phyloP scores from a whole-genome alignment of 1,140 invertebrate genomes.

The Drosophila tristis region DNA sequence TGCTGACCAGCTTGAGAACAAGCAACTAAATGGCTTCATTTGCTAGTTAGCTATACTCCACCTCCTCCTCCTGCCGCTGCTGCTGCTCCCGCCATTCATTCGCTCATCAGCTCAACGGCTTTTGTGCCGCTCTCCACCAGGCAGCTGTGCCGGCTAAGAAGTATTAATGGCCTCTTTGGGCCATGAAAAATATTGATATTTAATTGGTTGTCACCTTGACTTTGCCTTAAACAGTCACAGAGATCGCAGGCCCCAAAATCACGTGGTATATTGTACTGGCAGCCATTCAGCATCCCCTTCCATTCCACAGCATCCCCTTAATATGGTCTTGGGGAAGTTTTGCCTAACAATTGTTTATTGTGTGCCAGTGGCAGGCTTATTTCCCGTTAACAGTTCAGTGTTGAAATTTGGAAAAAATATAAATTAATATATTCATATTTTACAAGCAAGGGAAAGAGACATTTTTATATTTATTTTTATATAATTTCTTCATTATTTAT shows the following conservation, averaged over 20 bases:
- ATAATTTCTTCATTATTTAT: conserved; percentile 21
- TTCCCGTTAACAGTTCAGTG: conserved; percentile 14
- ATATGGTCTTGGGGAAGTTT: too few relatives aligned
- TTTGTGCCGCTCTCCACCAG: not conserved
- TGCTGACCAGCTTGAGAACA: conserved; percentile 61
- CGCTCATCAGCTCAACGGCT: not conserved
- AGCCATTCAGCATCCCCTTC: conserved; percentile 18
- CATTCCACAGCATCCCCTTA: conserved; percentile 16
- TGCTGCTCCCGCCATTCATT: too few relatives aligned
- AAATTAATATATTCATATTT: too few relatives aligned
- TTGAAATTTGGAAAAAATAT: not conserved
- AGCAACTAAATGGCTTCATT: conserved; percentile 61
- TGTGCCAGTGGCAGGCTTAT: conserved; percentile 10
- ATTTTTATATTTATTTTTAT: too few relatives aligned
- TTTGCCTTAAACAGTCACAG: conserved; percentile 46
- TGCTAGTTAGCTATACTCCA: conserved; percentile 26
- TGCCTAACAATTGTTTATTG: too few relatives aligned
- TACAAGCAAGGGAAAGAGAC: too few relatives aligned
- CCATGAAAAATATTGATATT: conserved; percentile 62
- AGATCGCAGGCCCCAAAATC: conserved; percentile 18
- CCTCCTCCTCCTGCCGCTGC: not conserved
- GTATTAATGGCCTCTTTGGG: conserved; percentile 67
- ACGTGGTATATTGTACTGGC: conserved; percentile 5
- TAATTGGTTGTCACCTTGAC: conserved; percentile 77
- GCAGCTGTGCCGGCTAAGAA: conserved; percentile 34